Base-by-base conservation (phyloP, 2,888 invertebrate genomes). In the Andrena camellia region DNA sequence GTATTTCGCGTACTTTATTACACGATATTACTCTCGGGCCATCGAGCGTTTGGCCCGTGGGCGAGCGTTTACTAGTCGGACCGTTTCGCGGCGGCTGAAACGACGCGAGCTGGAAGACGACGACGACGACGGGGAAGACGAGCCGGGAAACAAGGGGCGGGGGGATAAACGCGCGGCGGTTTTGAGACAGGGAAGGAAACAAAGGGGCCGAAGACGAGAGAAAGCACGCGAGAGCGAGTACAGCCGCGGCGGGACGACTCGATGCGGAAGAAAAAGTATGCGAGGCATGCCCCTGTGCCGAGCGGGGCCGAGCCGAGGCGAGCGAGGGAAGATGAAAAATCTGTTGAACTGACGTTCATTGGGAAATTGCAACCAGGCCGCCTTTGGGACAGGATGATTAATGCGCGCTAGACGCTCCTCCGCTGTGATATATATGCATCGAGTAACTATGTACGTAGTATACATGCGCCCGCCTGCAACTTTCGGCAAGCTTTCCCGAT, bases 351-450 rank as follows among this genome's bases (percentile, higher is more conserved):
- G 86, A 89, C 88, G 84, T 91, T 92, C 90, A 92, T 92, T 90
- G 91, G 90, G 87, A 90, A 90, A 92, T 91, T 90, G 90, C 87
- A 77, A 81, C 59, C 64, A 80, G 85, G 85, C 78, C 86, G 85
- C 83, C 78, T 86, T 85, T 85, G 82, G 80, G 89, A 88, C 89
- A 89, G 90, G 81, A 91, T 92, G 88, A 88, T 88, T 88, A 87
- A 88, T 88, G 84, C 83, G n/a, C 17, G 60, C 71, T 83, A 86
- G 68, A 71, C 81, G 68, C 64, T 57, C 68, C 52, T n/a, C 71
- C n/a, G 13, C 62, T n/a, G 20, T 54, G n/a, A 2, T 20, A 7
- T 78, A 42, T 64, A 54, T 60, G 74, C 62, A 68, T 77, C 76
- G 69, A 20, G 29, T 31, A 33, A 8, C 52, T 48, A 31, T 31